Base-by-base conservation (phyloP, 2,113 vertebrate genomes). In the Forbesichthys papilliferus region DNA sequence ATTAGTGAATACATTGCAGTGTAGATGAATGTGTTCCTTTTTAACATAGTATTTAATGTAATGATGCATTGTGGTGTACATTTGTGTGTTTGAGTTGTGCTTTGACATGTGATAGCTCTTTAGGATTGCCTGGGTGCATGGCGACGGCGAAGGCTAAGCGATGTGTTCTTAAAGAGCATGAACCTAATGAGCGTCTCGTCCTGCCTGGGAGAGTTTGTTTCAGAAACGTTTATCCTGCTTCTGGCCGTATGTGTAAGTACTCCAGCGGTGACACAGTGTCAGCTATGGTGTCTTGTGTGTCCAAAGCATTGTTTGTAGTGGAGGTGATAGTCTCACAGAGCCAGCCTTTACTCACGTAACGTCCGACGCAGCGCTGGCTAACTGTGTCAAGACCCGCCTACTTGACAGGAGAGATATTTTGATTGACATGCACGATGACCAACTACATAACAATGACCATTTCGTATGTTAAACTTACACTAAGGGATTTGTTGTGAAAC, bases 141-240 rank as follows among this genome's bases (percentile, higher is more conserved):
- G 75, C 73, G 75, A 52, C 65, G 68, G 61, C 85, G 84, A 84
- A 69, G 84, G 72, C 80, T 88, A 66, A 81, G 68, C 77, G 33
- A 36, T 87, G 61, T 79, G 73, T 84, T 73, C 73, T 72, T 71
- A 78, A 73, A 85, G 63, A 85, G 84, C 86, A 88, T 87, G 87
- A 80, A 52, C 61, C 71, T 84, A 78, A 79, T 65, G 71, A 82
- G 71, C 68, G 66, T 80, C 66, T 69, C 69, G 10, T 33, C 80
- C 63, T 56, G 64, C 68, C 80, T 73, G 33, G 66, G 73, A 74
- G 71, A 65, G 48, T 75, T 75, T 65, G 66, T 75, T 83, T 71
- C 72, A 42, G 48, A 62, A 53, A 60, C 55, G 75, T 55, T 71
- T 82, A 46, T 16, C 66, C 68, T 48, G 78, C 73, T 60, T 71